Conservation (phyloP, 2,113 vertebrate species). For the western clawed frog (Xenopus tropicalis) region DNA sequence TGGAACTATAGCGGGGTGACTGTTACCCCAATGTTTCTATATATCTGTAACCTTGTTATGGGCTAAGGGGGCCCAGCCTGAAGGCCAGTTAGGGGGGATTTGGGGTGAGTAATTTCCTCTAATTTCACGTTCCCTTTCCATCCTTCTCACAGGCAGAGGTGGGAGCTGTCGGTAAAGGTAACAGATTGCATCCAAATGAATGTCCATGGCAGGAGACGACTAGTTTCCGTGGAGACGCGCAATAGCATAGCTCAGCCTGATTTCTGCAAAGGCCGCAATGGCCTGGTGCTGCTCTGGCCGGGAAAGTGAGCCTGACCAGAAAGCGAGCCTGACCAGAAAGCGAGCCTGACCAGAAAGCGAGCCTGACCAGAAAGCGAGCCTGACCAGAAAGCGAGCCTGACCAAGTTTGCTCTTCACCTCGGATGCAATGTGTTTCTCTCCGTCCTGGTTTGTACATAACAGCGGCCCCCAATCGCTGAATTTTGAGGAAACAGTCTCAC, state of each 20-base stretch:
- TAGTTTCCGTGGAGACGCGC: constrained; percentile 65
- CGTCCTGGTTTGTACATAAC: too few species aligned
- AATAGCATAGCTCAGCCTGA: constrained; percentile 58
- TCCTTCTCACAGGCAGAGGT: constrained; percentile 59
- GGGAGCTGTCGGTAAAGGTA: constrained; percentile 69
- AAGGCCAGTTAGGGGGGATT: too few species aligned
- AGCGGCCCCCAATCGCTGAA: too few species aligned
- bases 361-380: constrained; percentile 52
- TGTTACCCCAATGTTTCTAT: too few species aligned
- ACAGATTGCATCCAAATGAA: constrained; percentile 67
- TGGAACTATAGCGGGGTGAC: too few species aligned
- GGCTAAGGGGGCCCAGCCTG: too few species aligned
- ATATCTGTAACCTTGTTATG: too few species aligned
- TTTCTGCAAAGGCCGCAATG: constrained; percentile 70
- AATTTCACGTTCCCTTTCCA: rapidly evolving
- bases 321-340: constrained; percentile 7
- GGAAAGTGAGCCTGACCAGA: constrained; percentile 49
- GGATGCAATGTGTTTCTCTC: too few species aligned
- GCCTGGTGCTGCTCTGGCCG: constrained; percentile 74
- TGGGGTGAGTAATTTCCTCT: rapidly evolving
- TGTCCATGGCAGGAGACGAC: constrained; percentile 66
- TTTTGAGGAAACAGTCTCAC: too few species aligned
- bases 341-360: constrained; percentile 44
- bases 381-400: neutral
- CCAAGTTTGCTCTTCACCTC: too few species aligned